These are phyloP conservation scores for Danaus melanippus DNA, from an alignment of 1,140 invertebrate genomes.

Conservation along the genomic window DNA sequence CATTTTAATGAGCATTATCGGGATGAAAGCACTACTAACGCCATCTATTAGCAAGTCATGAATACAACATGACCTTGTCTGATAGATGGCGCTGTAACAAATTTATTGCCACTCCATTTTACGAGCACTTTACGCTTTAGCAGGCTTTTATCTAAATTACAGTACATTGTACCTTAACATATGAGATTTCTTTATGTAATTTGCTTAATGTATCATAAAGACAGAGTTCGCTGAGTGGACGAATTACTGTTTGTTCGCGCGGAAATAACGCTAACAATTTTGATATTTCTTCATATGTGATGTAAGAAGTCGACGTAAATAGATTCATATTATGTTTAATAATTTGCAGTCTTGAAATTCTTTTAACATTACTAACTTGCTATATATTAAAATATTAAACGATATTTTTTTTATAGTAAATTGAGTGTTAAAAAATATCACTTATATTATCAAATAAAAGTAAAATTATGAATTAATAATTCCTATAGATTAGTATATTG, in stretches of 20 bases:
- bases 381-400: background rate
- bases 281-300: too few species aligned
- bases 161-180: constrained; percentile 42
- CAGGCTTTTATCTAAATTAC: constrained; percentile 63
- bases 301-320: too few species aligned
- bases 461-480: too few species aligned
- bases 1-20: constrained; percentile 11
- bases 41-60: constrained; percentile 55
- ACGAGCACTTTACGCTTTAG: constrained; percentile 53
- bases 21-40: constrained; percentile 55
- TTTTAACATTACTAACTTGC: too few species aligned
- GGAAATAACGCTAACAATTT: too few species aligned
- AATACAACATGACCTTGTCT: constrained; percentile 46
- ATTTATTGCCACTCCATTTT: constrained; percentile 56
- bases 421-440: too few species aligned
- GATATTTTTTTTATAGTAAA: background rate
- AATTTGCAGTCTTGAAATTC: too few species aligned
- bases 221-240: constrained; percentile 33
- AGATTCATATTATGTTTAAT: too few species aligned
- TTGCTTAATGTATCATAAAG: constrained; percentile 48
- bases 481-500: too few species aligned
- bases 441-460: too few species aligned
- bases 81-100: constrained; percentile 50
- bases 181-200: constrained; percentile 40
- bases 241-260: constrained; percentile 19